phyloP scores from a whole-genome alignment of 2,888 invertebrate species.

The Stenodema calcarata region DNA sequence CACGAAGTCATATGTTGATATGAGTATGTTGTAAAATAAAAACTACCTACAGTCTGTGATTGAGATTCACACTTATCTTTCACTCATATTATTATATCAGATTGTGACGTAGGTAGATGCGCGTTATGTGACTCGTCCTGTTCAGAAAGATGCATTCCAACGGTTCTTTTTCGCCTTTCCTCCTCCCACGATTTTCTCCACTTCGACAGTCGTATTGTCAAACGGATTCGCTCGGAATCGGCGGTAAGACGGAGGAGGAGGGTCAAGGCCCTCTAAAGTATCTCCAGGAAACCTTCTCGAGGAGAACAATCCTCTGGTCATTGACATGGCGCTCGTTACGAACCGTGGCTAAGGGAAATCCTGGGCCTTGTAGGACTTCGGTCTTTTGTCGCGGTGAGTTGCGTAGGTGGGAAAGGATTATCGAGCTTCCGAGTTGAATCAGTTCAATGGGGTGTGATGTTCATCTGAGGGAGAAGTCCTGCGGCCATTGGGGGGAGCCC shows the following conservation, averaged over 20 bases:
- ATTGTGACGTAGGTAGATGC: too few species aligned
- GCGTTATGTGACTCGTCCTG: too few species aligned
- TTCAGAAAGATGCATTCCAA: too few species aligned
- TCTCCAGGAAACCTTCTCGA: background rate
- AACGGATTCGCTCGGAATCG: background rate
- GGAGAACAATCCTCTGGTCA: background rate
- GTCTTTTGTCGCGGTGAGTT: background rate
- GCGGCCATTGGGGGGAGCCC: background rate
- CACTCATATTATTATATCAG: too few species aligned
- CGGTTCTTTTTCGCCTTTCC: too few species aligned
- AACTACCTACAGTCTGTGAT: too few species aligned
- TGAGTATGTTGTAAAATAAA: too few species aligned
- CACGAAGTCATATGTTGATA: too few species aligned
- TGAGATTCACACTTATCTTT: too few species aligned
- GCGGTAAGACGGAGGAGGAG: background rate
- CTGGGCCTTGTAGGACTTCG: background rate
- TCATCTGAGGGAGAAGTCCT: background rate
- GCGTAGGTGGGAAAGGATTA: background rate
- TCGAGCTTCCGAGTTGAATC: background rate
- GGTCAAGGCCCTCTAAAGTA: background rate
- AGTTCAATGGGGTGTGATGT: background rate
- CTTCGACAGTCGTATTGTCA: background rate
- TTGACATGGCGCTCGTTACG: background rate
- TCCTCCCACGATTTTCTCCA: background rate
- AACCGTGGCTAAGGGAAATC: background rate